Percentiles rank a stretch among this genome's conserved stretches.
phyloP scores from a whole-genome alignment of 92 coral and sea anemone genomes.

The Palythoa grandiflora region DNA sequence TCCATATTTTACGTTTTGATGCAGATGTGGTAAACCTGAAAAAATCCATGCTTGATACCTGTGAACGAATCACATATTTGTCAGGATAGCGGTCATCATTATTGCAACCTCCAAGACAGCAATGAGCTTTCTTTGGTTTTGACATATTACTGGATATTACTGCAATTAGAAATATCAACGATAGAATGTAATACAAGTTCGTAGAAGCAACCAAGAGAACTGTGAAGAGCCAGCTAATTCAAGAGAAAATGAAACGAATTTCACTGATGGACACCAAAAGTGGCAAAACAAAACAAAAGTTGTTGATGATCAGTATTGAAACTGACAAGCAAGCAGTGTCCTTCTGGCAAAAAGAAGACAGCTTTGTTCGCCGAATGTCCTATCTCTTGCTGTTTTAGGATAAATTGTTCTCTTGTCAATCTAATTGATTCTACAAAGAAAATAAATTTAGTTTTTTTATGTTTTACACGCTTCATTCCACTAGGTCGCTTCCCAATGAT shows the following conservation, averaged over 20 bases:
- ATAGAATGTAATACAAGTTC: not conserved
- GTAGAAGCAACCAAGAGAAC: not conserved
- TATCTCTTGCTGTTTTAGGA: conserved; percentile 28
- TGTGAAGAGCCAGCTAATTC: not conserved
- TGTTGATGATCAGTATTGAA: not conserved
- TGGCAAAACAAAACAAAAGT: not conserved
- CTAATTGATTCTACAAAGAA: no score
- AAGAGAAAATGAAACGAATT: not conserved
- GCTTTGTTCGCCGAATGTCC: conserved; percentile 33
- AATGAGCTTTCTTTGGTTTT: conserved; percentile 46
- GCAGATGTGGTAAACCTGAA: conserved; percentile 20
- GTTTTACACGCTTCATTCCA: no score
- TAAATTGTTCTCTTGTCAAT: no score
- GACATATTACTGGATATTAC: no score
- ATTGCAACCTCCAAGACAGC: conserved; percentile 60
- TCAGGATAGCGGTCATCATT: conserved; percentile 53
- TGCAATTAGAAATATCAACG: no score
- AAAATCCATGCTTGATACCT: conserved; percentile 29
- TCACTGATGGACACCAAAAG: conserved; percentile 12
- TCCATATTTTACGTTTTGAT: conserved; percentile 32
- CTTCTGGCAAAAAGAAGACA: conserved; percentile 17
- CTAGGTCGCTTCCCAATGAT: no score
- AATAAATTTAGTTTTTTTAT: not conserved
- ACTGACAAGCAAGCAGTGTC: conserved; percentile 25
- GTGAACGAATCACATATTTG: conserved; percentile 12